These are phyloP conservation scores for Horisme vitalbata DNA, from an alignment of 2,888 invertebrate species.

Conservation along the genomic window DNA sequence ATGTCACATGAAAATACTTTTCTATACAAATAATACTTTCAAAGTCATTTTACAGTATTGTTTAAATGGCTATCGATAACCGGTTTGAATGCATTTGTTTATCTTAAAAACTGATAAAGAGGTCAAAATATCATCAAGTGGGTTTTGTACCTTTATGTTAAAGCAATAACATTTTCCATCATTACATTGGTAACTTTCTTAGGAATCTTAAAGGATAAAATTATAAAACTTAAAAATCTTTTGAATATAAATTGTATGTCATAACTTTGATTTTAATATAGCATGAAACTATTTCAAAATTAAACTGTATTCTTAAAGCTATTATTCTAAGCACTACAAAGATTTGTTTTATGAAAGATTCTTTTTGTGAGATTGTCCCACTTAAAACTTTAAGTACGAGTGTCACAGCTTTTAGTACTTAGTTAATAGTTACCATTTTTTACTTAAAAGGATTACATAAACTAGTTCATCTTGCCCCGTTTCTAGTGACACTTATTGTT, in stretches of 20 bases:
- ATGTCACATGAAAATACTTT: slow-evolving; percentile 42
- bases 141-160: too few relatives aligned
- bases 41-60: slow-evolving; percentile 35
- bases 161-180: neutral
- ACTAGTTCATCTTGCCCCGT: neutral
- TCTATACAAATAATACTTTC: slow-evolving; percentile 47
- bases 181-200: neutral
- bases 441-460: slow-evolving; percentile 7
- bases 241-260: neutral
- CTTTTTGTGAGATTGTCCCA: slow-evolving; percentile 30
- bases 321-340: slow-evolving; percentile 11
- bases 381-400: slow-evolving; percentile 31
- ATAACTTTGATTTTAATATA: neutral
- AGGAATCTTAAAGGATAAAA: neutral
- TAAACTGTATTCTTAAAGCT: slow-evolving; percentile 8
- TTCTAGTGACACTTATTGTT: slow-evolving; percentile 7
- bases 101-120: slow-evolving; percentile 2
- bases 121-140: too few relatives aligned
- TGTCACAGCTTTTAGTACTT: slow-evolving; percentile 19
- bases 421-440: slow-evolving; percentile 8
- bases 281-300: neutral
- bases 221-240: neutral
- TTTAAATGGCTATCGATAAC: slow-evolving; percentile 9
- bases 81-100: slow-evolving; percentile 3
- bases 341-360: slow-evolving; percentile 21